These are phyloP conservation scores for Parambassis ranga DNA, from an alignment of 2,797 vertebrate species.

Conservation along the genomic window DNA sequence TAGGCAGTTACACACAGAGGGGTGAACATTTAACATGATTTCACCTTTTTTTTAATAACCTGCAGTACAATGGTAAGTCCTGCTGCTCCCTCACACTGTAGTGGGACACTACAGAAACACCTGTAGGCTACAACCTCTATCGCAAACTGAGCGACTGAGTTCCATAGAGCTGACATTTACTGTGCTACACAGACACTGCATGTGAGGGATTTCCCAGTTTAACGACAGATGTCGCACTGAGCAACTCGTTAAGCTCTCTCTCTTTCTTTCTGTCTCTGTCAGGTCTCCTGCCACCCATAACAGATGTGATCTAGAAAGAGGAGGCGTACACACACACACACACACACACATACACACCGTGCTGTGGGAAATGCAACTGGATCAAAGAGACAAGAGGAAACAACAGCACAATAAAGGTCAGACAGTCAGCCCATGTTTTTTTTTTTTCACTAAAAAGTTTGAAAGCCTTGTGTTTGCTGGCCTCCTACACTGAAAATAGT, in stretches of 20 bases:
- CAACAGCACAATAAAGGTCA: neutral
- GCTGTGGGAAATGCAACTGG: constrained; percentile 12
- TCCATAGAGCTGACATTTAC: neutral
- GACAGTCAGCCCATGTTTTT: neutral
- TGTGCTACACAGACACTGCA: neutral
- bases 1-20: neutral
- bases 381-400: constrained; percentile 1
- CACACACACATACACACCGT: neutral
- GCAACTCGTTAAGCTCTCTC: neutral
- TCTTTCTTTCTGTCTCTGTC: neutral
- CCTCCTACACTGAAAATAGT: neutral
- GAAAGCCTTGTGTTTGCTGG: neutral
- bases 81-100: neutral
- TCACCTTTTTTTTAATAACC: constrained; percentile 1
- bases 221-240: constrained; percentile 5
- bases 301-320: constrained; percentile 28
- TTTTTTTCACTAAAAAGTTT: neutral
- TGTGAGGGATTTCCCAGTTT: constrained; percentile 10
- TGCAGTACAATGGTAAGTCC: neutral
- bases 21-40: constrained; percentile 16
- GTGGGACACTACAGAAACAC: neutral
- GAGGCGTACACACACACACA: neutral
- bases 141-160: neutral
- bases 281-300: constrained; percentile 1
- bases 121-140: neutral